Evolutionary conservation across 2,797 vertebrate genomes (phyloP).

Genomic region (Epinephelus awoara): DNA sequence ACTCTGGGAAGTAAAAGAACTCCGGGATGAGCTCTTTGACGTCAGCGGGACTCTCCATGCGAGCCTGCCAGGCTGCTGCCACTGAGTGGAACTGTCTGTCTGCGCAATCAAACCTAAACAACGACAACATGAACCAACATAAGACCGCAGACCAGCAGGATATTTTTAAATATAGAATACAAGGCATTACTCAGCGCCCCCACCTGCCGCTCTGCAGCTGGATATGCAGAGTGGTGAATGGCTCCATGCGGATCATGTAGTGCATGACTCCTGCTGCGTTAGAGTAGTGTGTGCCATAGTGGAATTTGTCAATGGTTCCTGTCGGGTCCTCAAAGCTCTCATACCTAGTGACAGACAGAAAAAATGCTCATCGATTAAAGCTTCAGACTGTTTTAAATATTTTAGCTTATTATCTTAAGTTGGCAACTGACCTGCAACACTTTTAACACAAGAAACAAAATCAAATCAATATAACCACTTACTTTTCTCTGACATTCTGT

Average conservation of each 20-base stretch:
- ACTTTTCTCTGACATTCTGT: slow-evolving; percentile 96
- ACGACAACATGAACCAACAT: background rate
- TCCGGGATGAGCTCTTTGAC: slow-evolving; percentile 98
- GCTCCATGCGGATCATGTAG: slow-evolving; percentile 98
- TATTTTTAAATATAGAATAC: background rate
- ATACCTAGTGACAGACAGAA: slow-evolving; percentile 82
- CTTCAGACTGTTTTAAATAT: background rate
- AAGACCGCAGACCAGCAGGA: background rate
- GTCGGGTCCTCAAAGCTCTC: slow-evolving; percentile 98
- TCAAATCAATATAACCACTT: slow-evolving; percentile 61
- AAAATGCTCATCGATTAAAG: background rate
- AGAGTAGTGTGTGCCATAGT: slow-evolving; percentile 99
- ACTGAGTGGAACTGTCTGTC: slow-evolving; percentile 98
- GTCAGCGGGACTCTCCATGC: slow-evolving; percentile 96
- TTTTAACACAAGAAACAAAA: background rate
- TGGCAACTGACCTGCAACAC: background rate
- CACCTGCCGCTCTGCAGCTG: slow-evolving; percentile 98
- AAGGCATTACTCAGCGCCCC: background rate
- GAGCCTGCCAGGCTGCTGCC: slow-evolving; percentile 95
- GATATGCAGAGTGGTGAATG: slow-evolving; percentile 96
- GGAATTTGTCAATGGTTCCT: slow-evolving; percentile 96
- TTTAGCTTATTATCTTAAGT: background rate
- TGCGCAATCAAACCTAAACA: slow-evolving; percentile 93
- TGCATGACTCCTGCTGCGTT: slow-evolving; percentile 99
- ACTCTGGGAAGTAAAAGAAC: slow-evolving; percentile 98